A percentile compares a stretch with the other conserved stretches of the same genome.
Conservation (phyloP, 2,888 invertebrate species). For the Petrophora chlorosata region DNA sequence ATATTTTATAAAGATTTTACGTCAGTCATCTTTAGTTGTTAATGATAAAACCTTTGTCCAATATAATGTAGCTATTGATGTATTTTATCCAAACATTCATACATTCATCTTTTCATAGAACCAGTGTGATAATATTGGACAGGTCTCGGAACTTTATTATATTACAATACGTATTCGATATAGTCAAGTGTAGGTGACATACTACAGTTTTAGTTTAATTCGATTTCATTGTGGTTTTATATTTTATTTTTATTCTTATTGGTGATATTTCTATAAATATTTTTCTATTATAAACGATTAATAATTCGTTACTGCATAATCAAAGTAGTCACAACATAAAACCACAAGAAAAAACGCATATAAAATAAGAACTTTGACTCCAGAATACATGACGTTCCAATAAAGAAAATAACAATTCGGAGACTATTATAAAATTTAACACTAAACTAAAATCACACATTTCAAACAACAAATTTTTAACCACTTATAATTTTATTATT, state of each 20-base stretch:
- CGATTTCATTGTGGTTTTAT: slow-evolving; percentile 62
- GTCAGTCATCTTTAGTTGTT: slow-evolving; percentile 77
- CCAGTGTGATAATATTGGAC: background rate
- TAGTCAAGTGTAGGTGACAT: background rate
- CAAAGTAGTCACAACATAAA: slow-evolving; percentile 8
- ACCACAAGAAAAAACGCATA: slow-evolving; percentile 28
- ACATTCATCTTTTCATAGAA: background rate
- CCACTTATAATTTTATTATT: slow-evolving; percentile 27
- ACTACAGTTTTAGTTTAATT: slow-evolving; percentile 11
- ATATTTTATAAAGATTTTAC: slow-evolving; percentile 72
- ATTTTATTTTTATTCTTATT: slow-evolving; percentile 31
- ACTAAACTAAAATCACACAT: slow-evolving; percentile 38
- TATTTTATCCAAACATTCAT: background rate
- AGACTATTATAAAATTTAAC: too few species aligned
- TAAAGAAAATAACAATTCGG: too few species aligned
- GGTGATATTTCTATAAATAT: background rate
- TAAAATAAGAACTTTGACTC: slow-evolving; percentile 19
- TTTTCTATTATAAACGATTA: background rate
- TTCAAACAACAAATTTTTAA: slow-evolving; percentile 18
- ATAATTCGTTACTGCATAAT: background rate
- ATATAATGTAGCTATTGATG: slow-evolving; percentile 18
- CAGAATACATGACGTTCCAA: too few species aligned
- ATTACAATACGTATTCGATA: background rate
- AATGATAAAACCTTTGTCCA: slow-evolving; percentile 40
- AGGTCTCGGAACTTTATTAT: background rate